Evolutionary conservation across 2,113 vertebrate species (phyloP).

Genomic region (Prochilodus magdalenae): DNA sequence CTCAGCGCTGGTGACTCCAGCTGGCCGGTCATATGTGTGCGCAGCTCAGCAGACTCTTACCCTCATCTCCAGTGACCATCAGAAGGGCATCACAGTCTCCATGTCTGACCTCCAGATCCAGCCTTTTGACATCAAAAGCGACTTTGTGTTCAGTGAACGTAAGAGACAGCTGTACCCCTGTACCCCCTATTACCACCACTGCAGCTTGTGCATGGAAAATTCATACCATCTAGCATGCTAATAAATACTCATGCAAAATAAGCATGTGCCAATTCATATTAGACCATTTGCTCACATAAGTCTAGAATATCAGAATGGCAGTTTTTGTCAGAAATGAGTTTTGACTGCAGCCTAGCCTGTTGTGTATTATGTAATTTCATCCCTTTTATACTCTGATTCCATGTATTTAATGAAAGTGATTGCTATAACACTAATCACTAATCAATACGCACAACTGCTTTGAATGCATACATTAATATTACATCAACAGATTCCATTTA

Average conservation of each 20-base stretch:
- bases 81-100: constrained; percentile 88
- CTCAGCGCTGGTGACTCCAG: constrained; percentile 90
- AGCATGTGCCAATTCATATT: neutral
- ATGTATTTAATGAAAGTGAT: no score
- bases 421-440: no score
- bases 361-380: no score
- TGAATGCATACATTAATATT: no score
- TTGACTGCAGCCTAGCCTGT: neutral
- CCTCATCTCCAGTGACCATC: constrained; percentile 89
- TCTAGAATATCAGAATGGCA: no score
- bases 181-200: neutral
- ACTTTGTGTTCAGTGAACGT: constrained; percentile 98
- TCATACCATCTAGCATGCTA: neutral
- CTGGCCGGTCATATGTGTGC: constrained; percentile 89
- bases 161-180: constrained; percentile 54
- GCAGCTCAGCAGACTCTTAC: constrained; percentile 89
- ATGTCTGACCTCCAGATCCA: constrained; percentile 92
- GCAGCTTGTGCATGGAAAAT: neutral
- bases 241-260: neutral
- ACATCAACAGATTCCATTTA: no score
- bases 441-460: no score
- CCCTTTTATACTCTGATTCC: no score
- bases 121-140: constrained; percentile 93
- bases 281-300: no score
- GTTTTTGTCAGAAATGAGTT: no score